Evolutionary conservation across 2,113 vertebrate genomes (phyloP), one percentile per base, ranked within the genome.

Genomic region (Stegostoma tigrinum): DNA sequence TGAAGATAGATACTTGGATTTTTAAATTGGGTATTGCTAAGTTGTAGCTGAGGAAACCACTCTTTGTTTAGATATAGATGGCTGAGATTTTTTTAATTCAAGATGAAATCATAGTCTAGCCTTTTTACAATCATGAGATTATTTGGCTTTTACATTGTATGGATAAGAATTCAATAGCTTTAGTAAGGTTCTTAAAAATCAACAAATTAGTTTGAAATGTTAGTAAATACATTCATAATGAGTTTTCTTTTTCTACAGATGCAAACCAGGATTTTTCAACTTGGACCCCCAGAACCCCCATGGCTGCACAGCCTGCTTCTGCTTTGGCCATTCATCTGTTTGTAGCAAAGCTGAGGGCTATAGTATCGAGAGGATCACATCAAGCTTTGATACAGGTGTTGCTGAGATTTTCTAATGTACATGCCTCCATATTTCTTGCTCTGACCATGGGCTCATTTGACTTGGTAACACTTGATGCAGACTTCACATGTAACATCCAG

Each of bases 231-330:
- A 55, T 68, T 85, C 38, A 30, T 67, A 48, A 95, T 96, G 96
- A 96, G 86, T 67, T 42, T 96, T 94, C 96, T 94, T 94, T 94
- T 94, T 96, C 96, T 64, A 10, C 97, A 99, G 99, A 97, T 99
- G 99, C 97, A 99, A 99, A 95, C 98, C 98, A 96, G 99, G 99
- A 0, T 99, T 97, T 98, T 99, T 99, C 87, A 98, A 99, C 96
- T 97, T 99, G 98, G 98, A 99, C 95, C 95, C 96, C 0, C 97
- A 96, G 87, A 99, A 99, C 96, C 97, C 98, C 6, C 98, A 97
- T 95, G 99, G 99, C 95, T 99, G 99, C 97, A 99, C 98, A 0
- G 97, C 99, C 0, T 99, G 99, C 96, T 99, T 99, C 97, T 99
- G 99, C 97, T 99, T 98, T 96, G 98, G 98, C 23, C 99, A 99